phyloP scores from a whole-genome alignment of 1,140 invertebrate genomes.

The Lethrus apterus region DNA sequence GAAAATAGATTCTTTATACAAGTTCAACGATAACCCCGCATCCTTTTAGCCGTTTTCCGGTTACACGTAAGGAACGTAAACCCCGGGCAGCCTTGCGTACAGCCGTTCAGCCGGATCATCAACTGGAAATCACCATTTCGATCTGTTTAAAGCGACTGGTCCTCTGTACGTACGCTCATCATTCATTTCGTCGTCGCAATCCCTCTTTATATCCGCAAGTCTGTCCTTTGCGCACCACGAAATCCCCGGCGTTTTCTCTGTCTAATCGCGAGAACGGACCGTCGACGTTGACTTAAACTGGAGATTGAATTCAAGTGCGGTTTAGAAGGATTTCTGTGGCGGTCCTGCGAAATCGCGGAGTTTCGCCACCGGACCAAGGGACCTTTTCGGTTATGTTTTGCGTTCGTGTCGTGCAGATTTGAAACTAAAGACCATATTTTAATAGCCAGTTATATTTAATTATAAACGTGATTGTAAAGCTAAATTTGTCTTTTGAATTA shows the following conservation, averaged over 20 bases:
- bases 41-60: conserved; percentile 14
- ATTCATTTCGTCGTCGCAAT: conserved; percentile 28
- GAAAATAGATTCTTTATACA: conserved; percentile 22
- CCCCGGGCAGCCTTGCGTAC: conserved; percentile 20
- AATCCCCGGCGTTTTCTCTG: conserved; percentile 13
- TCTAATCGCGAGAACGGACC: conserved; percentile 19
- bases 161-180: conserved; percentile 25
- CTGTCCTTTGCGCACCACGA: not conserved
- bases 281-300: conserved; percentile 26
- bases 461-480: no score
- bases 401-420: no score
- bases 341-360: no score
- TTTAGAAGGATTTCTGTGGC: conserved; percentile 19
- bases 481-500: no score
- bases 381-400: no score
- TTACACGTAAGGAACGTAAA: conserved; percentile 15
- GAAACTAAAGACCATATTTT: no score
- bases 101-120: conserved; percentile 9
- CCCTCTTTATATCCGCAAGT: conserved; percentile 21
- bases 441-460: no score
- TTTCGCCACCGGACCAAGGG: no score
- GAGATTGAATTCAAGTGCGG: conserved; percentile 26
- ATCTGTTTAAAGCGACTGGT: conserved; percentile 11
- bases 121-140: not conserved
- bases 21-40: conserved; percentile 24